These are phyloP conservation scores for Eleutherodactylus coqui DNA, from an alignment of 2,797 vertebrate genomes.

Conservation along the genomic window DNA sequence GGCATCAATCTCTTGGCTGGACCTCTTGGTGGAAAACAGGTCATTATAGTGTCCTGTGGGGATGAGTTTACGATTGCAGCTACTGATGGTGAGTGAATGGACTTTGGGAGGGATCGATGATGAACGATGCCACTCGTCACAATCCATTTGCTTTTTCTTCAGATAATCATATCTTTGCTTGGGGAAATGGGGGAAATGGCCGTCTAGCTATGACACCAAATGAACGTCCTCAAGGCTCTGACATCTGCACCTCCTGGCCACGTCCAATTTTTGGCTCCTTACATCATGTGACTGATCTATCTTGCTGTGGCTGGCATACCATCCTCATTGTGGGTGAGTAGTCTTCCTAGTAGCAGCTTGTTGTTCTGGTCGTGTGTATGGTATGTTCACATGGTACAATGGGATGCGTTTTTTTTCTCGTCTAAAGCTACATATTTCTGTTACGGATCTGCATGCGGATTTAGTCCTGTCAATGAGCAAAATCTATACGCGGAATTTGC, in stretches of 20 bases:
- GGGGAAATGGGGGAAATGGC: slow-evolving; percentile 98
- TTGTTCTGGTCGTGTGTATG: too few species aligned
- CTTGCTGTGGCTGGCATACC: slow-evolving; percentile 95
- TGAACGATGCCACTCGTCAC: not conserved
- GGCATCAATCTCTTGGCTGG: slow-evolving; percentile 92
- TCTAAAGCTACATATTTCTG: too few species aligned
- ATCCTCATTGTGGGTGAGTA: slow-evolving; percentile 94
- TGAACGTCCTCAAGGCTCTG: slow-evolving; percentile 90
- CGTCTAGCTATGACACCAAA: slow-evolving; percentile 93
- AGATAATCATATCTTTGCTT: slow-evolving; percentile 99
- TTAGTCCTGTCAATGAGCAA: too few species aligned
- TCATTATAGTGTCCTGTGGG: slow-evolving; percentile 94
- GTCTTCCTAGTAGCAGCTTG: not conserved
- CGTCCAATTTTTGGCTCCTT: slow-evolving; percentile 97
- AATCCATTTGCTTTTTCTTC: slow-evolving; percentile 35
- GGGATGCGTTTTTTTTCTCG: too few species aligned
- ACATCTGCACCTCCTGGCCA: slow-evolving; percentile 96
- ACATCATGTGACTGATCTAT: slow-evolving; percentile 94
- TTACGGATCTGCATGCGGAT: too few species aligned
- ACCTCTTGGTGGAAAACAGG: slow-evolving; percentile 91
- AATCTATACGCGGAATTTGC: too few species aligned
- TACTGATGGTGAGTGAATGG: slow-evolving; percentile 86
- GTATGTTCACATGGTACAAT: too few species aligned
- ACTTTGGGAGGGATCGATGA: not conserved
- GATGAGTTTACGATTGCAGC: slow-evolving; percentile 97